phyloP scores from a whole-genome alignment of 2,888 invertebrate species.

The Terebella lapidaria region DNA sequence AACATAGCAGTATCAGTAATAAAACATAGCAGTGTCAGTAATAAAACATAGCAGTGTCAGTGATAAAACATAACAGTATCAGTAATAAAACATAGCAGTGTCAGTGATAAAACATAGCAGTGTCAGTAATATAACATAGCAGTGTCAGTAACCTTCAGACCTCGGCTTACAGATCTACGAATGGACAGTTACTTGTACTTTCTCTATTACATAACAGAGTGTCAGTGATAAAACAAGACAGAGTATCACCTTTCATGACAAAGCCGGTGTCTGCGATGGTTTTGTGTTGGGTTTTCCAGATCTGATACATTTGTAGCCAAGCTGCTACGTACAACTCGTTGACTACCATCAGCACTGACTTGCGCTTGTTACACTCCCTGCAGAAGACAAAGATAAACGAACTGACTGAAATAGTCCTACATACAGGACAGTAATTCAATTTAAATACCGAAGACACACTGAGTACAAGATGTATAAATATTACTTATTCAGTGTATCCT shows the following conservation, averaged over 20 bases:
- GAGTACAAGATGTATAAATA: slow-evolving; percentile 10
- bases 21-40: no score
- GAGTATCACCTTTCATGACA: slow-evolving; percentile 57
- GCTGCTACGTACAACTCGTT: slow-evolving; percentile 56
- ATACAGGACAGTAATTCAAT: no score
- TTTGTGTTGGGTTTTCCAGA: slow-evolving; percentile 56
- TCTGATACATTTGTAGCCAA: slow-evolving; percentile 52
- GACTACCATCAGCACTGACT: slow-evolving; percentile 51
- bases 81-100: no score
- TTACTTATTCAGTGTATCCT: slow-evolving; percentile 56
- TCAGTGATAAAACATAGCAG: no score
- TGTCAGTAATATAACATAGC: background rate
- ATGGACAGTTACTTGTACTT: no score
- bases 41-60: background rate
- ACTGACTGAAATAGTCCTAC: background rate
- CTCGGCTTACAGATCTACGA: background rate
- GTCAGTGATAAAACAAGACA: no score
- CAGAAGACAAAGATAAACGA: slow-evolving; percentile 18
- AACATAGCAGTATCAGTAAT: no score
- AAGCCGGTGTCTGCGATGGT: slow-evolving; percentile 57
- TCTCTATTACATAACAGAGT: no score
- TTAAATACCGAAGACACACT: no score
- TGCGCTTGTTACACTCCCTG: slow-evolving; percentile 53
- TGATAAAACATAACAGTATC: background rate
- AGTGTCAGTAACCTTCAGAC: background rate